These are phyloP conservation scores for Manis javanica DNA, from an alignment of 2,797 vertebrate genomes.

Conservation along the genomic window DNA sequence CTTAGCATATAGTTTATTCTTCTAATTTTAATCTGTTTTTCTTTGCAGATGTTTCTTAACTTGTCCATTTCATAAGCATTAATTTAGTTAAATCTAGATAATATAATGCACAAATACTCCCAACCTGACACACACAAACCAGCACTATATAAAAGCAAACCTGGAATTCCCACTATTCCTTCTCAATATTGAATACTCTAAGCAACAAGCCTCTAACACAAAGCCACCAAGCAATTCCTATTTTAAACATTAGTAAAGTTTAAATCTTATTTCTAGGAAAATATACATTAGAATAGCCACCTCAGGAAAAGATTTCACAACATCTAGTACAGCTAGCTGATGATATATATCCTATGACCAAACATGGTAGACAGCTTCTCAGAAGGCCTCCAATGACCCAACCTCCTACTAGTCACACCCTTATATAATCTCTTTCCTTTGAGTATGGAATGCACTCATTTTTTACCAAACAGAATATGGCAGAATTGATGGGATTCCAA, in stretches of 20 bases:
- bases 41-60: constrained; percentile 22
- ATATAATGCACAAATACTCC: not conserved
- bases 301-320: not conserved
- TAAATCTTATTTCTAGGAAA: constrained; percentile 48
- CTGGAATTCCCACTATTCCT: constrained; percentile 6
- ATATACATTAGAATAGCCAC: constrained; percentile 23
- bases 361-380: not conserved
- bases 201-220: not conserved
- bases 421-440: not conserved
- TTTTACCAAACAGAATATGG: constrained; percentile 12
- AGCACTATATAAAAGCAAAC: constrained; percentile 34
- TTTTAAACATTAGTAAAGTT: constrained; percentile 42
- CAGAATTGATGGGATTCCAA: constrained; percentile 32
- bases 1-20: not conserved
- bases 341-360: not conserved
- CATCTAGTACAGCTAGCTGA: not conserved
- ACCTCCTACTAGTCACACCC: not conserved
- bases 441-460: not conserved
- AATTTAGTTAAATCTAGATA: constrained; percentile 50
- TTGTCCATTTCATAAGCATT: not conserved
- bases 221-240: not conserved
- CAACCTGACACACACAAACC: not conserved
- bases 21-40: constrained; percentile 43
- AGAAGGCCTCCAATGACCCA: not conserved
- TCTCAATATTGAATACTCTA: constrained; percentile 9